Evolutionary conservation across 2,888 invertebrate species (phyloP).

Genomic region (Anagyrus pseudococci): DNA sequence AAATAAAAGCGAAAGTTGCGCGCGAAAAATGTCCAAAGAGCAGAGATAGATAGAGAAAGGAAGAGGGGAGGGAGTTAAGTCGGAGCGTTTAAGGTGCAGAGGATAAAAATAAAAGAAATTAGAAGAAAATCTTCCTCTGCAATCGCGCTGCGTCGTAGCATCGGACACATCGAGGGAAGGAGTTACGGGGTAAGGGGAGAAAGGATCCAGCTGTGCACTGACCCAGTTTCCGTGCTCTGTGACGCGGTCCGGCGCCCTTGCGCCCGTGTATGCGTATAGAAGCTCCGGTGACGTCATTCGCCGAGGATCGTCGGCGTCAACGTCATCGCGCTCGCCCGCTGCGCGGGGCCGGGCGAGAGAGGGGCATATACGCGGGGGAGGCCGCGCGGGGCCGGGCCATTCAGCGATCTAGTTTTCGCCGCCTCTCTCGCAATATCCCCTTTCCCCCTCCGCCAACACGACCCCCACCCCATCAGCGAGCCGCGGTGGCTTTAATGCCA

Average conservation of each 20-base stretch:
- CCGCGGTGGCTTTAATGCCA: conserved; percentile 58
- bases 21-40: too few relatives aligned
- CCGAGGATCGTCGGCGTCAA: conserved; percentile 43
- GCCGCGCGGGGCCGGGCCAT: conserved; percentile 42
- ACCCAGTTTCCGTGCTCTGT: conserved; percentile 46
- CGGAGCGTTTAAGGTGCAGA: too few relatives aligned
- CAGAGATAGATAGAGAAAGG: too few relatives aligned
- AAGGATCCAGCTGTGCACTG: conserved; percentile 48
- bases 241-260: conserved; percentile 41
- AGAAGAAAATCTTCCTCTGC: too few relatives aligned
- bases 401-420: conserved; percentile 45
- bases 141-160: not conserved
- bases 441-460: not conserved
- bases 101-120: too few relatives aligned
- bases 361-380: not conserved
- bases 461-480: not conserved
- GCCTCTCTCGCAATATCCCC: not conserved
- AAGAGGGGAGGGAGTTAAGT: too few relatives aligned
- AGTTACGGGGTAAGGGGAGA: conserved; percentile 11
- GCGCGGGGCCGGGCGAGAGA: not conserved
- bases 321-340: conserved; percentile 47
- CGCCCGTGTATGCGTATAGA: conserved; percentile 35
- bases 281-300: conserved; percentile 50
- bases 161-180: too few relatives aligned
- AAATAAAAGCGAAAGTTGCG: too few relatives aligned